A percentile compares a stretch with the other conserved stretches of the same genome.
Evolutionary conservation across 2,113 vertebrate genomes (phyloP).

Genomic region (Oreochromis niloticus): DNA sequence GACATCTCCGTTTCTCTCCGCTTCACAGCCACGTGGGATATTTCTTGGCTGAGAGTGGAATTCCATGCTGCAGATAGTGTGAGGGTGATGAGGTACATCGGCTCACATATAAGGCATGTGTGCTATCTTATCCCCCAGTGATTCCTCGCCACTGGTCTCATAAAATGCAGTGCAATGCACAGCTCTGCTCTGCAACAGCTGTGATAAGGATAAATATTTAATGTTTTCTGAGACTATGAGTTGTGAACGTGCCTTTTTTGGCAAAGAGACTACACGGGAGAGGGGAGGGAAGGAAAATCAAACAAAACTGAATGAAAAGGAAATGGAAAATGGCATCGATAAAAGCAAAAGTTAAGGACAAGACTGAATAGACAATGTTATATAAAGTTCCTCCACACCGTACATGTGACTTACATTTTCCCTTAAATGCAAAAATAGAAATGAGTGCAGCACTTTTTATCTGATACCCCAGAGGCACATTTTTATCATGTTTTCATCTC

Average conservation of each 20-base stretch:
- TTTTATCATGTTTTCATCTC: background rate
- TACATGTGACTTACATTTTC: background rate
- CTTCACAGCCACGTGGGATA: background rate
- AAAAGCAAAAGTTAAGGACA: background rate
- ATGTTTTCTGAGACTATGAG: background rate
- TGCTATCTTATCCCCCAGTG: background rate
- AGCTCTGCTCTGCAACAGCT: background rate
- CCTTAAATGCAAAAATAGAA: background rate
- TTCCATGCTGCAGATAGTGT: background rate
- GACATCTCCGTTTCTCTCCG: background rate
- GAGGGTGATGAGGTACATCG: background rate
- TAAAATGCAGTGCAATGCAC: background rate
- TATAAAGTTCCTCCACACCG: accelerated
- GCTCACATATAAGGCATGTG: background rate
- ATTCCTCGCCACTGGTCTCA: background rate
- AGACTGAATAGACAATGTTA: background rate
- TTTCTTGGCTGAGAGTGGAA: background rate
- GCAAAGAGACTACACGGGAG: background rate
- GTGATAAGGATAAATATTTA: conserved; percentile 34
- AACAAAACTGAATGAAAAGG: background rate
- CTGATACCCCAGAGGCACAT: background rate
- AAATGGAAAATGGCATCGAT: background rate
- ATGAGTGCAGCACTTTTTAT: background rate
- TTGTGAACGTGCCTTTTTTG: background rate
- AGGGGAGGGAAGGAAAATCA: background rate